A percentile compares a stretch with the other conserved stretches of the same genome.
Evolutionary conservation across 2,113 vertebrate genomes (phyloP).

Genomic region (Noturus placidus): DNA sequence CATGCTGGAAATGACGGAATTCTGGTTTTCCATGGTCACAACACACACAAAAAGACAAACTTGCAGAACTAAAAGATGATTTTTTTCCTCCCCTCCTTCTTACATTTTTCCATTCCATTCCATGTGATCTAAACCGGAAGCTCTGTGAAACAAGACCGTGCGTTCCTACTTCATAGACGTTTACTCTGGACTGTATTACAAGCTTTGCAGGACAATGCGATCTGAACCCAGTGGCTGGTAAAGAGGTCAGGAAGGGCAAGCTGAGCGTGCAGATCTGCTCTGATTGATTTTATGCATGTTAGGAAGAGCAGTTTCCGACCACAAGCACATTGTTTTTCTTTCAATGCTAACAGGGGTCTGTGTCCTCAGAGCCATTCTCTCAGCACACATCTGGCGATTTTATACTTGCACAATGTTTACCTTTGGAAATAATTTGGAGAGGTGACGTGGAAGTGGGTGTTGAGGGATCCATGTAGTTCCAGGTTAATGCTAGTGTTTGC

Average conservation of each 20-base stretch:
- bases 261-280: slow-evolving; percentile 14
- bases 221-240: slow-evolving; percentile 30
- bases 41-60: slow-evolving; percentile 48
- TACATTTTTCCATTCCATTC: slow-evolving; percentile 69
- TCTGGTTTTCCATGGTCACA: slow-evolving; percentile 69
- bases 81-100: slow-evolving; percentile 20
- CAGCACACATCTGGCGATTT: not conserved
- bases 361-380: slow-evolving; percentile 2
- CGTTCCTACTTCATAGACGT: slow-evolving; percentile 47
- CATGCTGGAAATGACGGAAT: slow-evolving; percentile 66
- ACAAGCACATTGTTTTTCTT: slow-evolving; percentile 17
- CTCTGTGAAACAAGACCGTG: slow-evolving; percentile 63
- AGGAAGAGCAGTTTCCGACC: slow-evolving; percentile 51
- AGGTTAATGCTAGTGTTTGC: not conserved
- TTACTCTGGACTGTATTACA: slow-evolving; percentile 64
- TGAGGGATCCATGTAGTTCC: slow-evolving; percentile 51
- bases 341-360: not conserved
- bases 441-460: slow-evolving; percentile 55
- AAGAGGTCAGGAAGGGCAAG: slow-evolving; percentile 42
- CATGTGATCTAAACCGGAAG: slow-evolving; percentile 62
- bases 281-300: slow-evolving; percentile 40
- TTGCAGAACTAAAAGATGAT: slow-evolving; percentile 45
- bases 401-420: slow-evolving; percentile 18
- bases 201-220: slow-evolving; percentile 49
- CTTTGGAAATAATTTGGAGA: slow-evolving; percentile 50